phyloP scores from a whole-genome alignment of 2,888 invertebrate genomes.

The Biston betularia region DNA sequence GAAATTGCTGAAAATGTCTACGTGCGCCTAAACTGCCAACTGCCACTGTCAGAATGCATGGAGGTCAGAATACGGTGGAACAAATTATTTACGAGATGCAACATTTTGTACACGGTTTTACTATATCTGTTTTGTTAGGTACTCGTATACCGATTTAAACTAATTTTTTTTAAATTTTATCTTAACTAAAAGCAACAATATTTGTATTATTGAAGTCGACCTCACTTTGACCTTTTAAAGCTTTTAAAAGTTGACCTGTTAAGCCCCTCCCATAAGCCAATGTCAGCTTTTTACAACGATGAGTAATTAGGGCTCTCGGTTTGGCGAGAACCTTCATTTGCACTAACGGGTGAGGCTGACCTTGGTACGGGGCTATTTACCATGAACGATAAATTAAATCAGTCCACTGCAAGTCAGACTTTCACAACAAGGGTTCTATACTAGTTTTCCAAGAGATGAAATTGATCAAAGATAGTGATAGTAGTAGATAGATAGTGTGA shows the following conservation, averaged over 20 bases:
- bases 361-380: slow-evolving; percentile 20
- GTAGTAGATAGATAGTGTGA: too few relatives aligned
- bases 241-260: slow-evolving; percentile 32
- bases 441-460: too few relatives aligned
- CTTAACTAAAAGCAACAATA: too few relatives aligned
- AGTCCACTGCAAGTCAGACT: not conserved
- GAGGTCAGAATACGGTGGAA: slow-evolving; percentile 7
- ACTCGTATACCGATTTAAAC: too few relatives aligned
- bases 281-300: slow-evolving; percentile 34
- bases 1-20: slow-evolving; percentile 15
- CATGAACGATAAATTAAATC: slow-evolving; percentile 4
- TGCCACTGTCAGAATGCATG: slow-evolving; percentile 7
- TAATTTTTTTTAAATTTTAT: too few relatives aligned
- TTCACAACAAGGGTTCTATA: too few relatives aligned
- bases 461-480: too few relatives aligned
- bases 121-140: not conserved
- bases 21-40: slow-evolving; percentile 7
- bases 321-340: slow-evolving; percentile 33
- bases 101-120: not conserved
- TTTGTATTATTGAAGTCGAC: not conserved
- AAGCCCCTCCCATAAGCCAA: slow-evolving; percentile 16
- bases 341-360: slow-evolving; percentile 35
- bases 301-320: slow-evolving; percentile 32
- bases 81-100: slow-evolving; percentile 2
- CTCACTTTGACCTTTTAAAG: slow-evolving; percentile 22